phyloP scores from a whole-genome alignment of 2,888 invertebrate species.

The Mythimna ferrago region DNA sequence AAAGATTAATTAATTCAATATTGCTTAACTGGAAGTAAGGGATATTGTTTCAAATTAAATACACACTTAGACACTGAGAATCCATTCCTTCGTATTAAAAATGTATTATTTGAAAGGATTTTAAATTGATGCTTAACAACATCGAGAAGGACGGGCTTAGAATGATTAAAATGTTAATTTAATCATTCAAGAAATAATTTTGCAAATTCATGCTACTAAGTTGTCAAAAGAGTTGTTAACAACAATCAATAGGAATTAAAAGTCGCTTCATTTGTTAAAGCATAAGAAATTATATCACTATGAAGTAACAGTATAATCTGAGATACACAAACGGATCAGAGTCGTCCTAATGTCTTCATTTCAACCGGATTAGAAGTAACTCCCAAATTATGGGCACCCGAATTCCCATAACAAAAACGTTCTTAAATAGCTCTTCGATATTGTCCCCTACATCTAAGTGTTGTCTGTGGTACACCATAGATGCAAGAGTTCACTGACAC shows the following conservation, averaged over 20 bases:
- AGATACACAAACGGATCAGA: not conserved
- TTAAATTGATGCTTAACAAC: slow-evolving; percentile 23
- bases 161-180: slow-evolving; percentile 40
- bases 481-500: slow-evolving; percentile 76
- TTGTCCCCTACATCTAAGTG: slow-evolving; percentile 67
- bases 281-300: not conserved
- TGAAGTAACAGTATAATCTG: not conserved
- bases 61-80: slow-evolving; percentile 51
- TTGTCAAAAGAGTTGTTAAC: slow-evolving; percentile 27
- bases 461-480: slow-evolving; percentile 66
- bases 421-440: slow-evolving; percentile 67
- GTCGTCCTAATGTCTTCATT: slow-evolving; percentile 11
- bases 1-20: slow-evolving; percentile 66
- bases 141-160: not conserved
- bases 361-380: not conserved
- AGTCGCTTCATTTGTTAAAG: slow-evolving; percentile 17
- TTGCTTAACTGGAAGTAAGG: slow-evolving; percentile 55
- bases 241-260: slow-evolving; percentile 8
- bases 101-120: slow-evolving; percentile 23
- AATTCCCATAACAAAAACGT: slow-evolving; percentile 62
- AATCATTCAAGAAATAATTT: slow-evolving; percentile 33
- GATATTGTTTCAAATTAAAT: slow-evolving; percentile 63
- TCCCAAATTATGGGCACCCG: slow-evolving; percentile 57
- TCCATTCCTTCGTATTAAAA: slow-evolving; percentile 28
- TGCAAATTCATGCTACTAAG: slow-evolving; percentile 4